Base-by-base conservation (phyloP, 2,113 vertebrate species). In the Sclerurus mexicanus region DNA sequence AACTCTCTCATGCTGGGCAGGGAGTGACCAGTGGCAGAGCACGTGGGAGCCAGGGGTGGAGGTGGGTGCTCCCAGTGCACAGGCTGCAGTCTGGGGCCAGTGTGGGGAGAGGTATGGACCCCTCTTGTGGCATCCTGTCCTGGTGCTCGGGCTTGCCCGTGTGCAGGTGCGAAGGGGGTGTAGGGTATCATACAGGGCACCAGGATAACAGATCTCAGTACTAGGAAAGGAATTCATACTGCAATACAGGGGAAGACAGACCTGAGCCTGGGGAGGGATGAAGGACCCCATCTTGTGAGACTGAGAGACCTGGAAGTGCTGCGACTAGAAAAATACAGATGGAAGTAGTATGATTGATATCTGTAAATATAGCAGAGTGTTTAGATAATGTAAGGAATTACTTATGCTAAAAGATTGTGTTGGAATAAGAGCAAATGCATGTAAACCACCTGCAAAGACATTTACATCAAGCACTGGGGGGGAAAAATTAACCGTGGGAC, bases 361-460 rank as follows among this genome's bases (percentile, higher is more conserved):
- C 64, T 63, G 42, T 81, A 89, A 90, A 93, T 86, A 95, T 5
- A 67, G 72, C 13, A 25, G 58, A 82, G 52, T 85, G 76, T 95
- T 97, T 95, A 92, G 95, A 89, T 93, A 96, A 92, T 92, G 83
- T 69, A 87, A 63, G 66, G 52, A 72, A 89, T 90, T 95, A 85
- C 90, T 95, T 92, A 59, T 27, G 5, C 63, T 89, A 60, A 88
- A 83, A 92, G 68, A 71, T 67, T 93, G 52, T 72, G 69, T 89
- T 92, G 76, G 69, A 73, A 47, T 74, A 92, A 92, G 55, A 89
- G 47, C 47, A 84, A 84, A 68, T 64, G 55, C 73, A 63, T 80
- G 66, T 89, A 87, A 90, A 77, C 42, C 67, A 84, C 60, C 56
- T 86, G 73, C 69, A 73, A 83, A 86, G 52, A 59, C 58, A 74